phyloP scores from a whole-genome alignment of 2,888 invertebrate species.

The Drosophila tripunctata region DNA sequence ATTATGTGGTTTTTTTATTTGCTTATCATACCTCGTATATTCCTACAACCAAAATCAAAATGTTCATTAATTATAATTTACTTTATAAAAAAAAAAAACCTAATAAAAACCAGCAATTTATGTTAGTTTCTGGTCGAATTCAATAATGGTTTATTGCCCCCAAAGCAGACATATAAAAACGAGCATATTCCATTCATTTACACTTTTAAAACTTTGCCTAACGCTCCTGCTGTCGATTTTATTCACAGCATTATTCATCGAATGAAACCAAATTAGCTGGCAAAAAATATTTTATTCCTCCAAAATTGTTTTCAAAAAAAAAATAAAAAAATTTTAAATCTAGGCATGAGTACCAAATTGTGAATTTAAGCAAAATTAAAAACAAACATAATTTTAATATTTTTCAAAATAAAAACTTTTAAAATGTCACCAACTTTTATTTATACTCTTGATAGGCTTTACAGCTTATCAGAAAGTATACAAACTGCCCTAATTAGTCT shows the following conservation, averaged over 20 bases:
- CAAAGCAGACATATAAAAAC: constrained; percentile 1
- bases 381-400: constrained; percentile 11
- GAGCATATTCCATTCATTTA: not conserved
- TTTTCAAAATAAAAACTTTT: constrained; percentile 9
- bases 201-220: too few relatives aligned
- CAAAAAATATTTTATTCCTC: not conserved
- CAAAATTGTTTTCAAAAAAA: not conserved
- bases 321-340: constrained; percentile 6
- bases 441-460: not conserved
- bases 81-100: constrained; percentile 33
- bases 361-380: constrained; percentile 26
- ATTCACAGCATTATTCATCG: too few relatives aligned
- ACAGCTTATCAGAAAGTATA: not conserved
- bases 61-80: constrained; percentile 47
- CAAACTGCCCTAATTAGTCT: not conserved
- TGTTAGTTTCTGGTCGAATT: constrained; percentile 15
- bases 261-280: not conserved
- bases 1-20: constrained; percentile 19
- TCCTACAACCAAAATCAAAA: constrained; percentile 46
- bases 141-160: constrained; percentile 7
- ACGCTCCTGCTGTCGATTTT: too few relatives aligned
- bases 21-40: constrained; percentile 27
- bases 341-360: constrained; percentile 8
- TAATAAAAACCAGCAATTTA: constrained; percentile 25
- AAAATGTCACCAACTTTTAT: not conserved